Base-by-base conservation (phyloP, 1,140 invertebrate genomes). In the Drosophila pectinifera region DNA sequence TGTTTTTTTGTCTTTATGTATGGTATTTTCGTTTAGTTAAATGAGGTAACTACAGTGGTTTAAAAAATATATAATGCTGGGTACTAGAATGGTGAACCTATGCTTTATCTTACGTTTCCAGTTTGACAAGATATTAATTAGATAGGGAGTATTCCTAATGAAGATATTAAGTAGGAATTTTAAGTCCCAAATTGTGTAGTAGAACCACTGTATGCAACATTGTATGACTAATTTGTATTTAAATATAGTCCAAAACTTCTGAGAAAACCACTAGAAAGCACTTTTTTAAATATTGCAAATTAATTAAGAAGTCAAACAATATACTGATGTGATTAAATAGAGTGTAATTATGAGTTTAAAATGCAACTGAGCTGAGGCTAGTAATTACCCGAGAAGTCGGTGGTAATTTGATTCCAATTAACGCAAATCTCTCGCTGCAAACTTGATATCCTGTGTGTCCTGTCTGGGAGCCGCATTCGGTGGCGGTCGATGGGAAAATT, bases 401-500 rank as follows among this genome's bases (percentile, higher is more conserved):
- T 73, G 53, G 36, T 62, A 46, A 63, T 74, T 74, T 74, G 69
- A 74, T 63, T 73, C 62, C 73, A 75, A 75, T 75, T 75, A 75
- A 51, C 51, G 46, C 31, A 62, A 62, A 73, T 74, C 70, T 61
- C 53, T 42, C 38, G 53, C 51, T 56, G 49, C 34, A 51, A 55
- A 42, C 18, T 41, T 38, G 38, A 59, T 51, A 51, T 59, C 31
- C 45, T 28, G 24, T 26, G 38, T 26, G 24, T 53, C 11, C 39
- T 34, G 11, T 11, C 34, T 42, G 16, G 5, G 58, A 11, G 59
- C 56, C 42, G 42, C 56, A 58, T 58, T 58, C 56, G 18, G 34
- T 22, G 28, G 45, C 18, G 38, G 31, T 49, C 73, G 57, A 61
- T 77, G 73, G 63, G 74, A 77, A 77, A 77, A 77, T 77, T 77